Evolutionary conservation across 1,140 invertebrate genomes (phyloP), one percentile per base, ranked within the genome.

Genomic region (Zaprionus vittiger): DNA sequence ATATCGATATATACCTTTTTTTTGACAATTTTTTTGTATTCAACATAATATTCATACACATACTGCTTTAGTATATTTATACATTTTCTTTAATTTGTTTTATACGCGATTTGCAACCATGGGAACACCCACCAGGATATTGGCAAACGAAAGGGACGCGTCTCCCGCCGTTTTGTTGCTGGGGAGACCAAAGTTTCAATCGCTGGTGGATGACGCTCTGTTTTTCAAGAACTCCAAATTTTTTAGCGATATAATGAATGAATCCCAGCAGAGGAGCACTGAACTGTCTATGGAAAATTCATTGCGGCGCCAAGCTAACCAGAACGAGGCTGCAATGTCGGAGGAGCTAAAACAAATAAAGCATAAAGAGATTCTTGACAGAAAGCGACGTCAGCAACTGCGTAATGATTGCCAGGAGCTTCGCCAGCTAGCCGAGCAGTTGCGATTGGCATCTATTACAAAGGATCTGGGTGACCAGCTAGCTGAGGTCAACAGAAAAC

Each of bases 391-490:
- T 12, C 81, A 85, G 56, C 81, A 90, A n/a, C 15, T 90, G 47
- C 67, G 73, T 0, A 73, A 70, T 15, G 86, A 90, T 14, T 82
- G 79, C 57, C 60, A 73, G 28, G 79, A 85, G 3, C 59, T 90
- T 2, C 76, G 85, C 0, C 17, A 37, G 11, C 37, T 90, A 20
- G 81, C 79, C 0, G 82, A 90, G 22, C 70, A 84, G n/a, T 55
- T 90, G 14, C 82, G 80, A 12, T 47, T 90, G 38, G 85, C 85
- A 7, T 52, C 77, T 20, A 85, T 90, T 34, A 82, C 85, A 3
- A 90, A 90, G 56, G 81, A 90, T 1, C 34, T 85, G 2, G 41
- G 75, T 5, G 85, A 85, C 7, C 41, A 62, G 7, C 44, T 90
- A 7, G 24, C 7, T 2, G 57, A 80, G 4, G 24, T 56, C 0